Evolutionary conservation across 2,113 vertebrate genomes (phyloP), one percentile per base, ranked within the genome.

Genomic region (Leptodactylus fuscus): DNA sequence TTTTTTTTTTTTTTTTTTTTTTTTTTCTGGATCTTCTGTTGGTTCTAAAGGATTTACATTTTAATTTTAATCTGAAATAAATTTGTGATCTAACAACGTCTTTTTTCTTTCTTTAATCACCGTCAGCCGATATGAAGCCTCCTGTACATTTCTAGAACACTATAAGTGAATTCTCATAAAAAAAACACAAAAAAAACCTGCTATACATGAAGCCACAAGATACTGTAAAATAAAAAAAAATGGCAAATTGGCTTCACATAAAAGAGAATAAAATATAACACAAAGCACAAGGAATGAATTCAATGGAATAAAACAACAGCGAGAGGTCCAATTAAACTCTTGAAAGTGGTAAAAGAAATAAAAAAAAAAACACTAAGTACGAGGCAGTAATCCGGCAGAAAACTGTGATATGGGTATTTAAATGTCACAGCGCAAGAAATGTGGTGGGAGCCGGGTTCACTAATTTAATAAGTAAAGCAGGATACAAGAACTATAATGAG

Each of bases 241-340:
- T 8, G 20, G 18, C 70, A 70, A 87, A 83, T 83, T 87, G 62
- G 49, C 51, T 82, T 80, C 29, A 81, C 84, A 86, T 86, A 73
- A 86, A 86, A 86, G 77, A 81, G 84, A 86, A 86, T 86, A 71
- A 80, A 86, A 86, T 86, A 81, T 86, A 70, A 81, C 49, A 44
- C 70, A 32, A 86, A 73, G 77, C 69, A 70, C 67, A 34, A 18
- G 83, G 76, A 85, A 85, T 79, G 65, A 73, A 81, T 55, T 48
- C 22, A 20, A 44, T 51, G 48, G 46, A 80, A 78, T 49, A 67
- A 73, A 86, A 86, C 76, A 86, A 71, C 84, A 86, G 84, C 69
- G 44, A 81, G 84, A 81, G 67, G 67, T 60, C 84, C 77, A 86
- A 81, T 86, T 86, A 86, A 86, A 79, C 16, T 81, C 67, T 24